These are phyloP conservation scores for Hymenopus coronatus DNA, from an alignment of 2,888 invertebrate genomes.

Conservation along the genomic window DNA sequence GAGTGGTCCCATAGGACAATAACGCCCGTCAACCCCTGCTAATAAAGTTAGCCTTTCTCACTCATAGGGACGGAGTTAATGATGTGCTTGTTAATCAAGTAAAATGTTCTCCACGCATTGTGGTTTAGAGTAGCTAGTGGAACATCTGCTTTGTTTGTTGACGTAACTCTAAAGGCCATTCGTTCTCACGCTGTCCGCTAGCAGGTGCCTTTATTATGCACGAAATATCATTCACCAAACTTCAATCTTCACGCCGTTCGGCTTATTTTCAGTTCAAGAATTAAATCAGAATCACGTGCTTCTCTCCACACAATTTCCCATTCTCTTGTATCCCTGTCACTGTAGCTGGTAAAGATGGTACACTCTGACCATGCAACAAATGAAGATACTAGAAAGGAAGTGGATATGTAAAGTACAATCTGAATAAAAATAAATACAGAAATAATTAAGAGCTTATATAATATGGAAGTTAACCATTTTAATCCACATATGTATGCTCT, in stretches of 20 bases:
- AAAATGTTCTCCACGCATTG: not conserved
- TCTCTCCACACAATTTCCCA: no score
- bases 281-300: no score
- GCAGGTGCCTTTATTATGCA: not conserved
- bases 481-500: no score
- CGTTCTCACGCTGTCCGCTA: not conserved
- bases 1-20: not conserved
- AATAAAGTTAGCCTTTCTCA: not conserved
- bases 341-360: no score
- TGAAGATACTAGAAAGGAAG: no score
- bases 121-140: not conserved
- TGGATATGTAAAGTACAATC: no score
- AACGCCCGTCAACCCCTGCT: not conserved
- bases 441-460: no score
- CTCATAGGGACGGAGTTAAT: not conserved
- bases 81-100: not conserved
- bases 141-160: not conserved
- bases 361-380: no score
- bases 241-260: not conserved
- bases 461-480: no score
- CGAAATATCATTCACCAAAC: not conserved
- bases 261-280: no score
- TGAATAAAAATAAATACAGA: no score
- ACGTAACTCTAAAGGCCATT: not conserved
- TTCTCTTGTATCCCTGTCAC: no score